Conservation (phyloP, 2,113 vertebrate species). For the Pithys albifrons region DNA sequence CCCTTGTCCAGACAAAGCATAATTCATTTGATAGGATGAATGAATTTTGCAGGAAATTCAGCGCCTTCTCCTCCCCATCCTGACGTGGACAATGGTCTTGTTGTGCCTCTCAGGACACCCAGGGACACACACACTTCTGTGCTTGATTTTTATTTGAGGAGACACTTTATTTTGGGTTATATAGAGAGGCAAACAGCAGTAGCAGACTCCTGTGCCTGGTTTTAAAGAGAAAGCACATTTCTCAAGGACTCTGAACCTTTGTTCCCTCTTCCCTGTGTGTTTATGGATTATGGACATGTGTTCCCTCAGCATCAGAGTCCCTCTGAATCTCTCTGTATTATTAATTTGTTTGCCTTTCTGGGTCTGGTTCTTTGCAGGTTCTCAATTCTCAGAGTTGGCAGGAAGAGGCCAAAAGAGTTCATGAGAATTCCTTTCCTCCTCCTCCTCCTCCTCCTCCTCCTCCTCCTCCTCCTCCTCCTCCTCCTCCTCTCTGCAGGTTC, state of each 20-base stretch:
- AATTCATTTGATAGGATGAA: not conserved
- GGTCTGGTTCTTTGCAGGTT: not conserved
- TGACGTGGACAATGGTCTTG: not conserved
- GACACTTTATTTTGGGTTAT: not conserved
- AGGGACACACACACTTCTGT: not conserved
- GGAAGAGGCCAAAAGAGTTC: not conserved
- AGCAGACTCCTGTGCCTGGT: not conserved
- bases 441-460: not conserved
- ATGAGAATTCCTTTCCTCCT: not conserved
- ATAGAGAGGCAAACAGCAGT: not conserved
- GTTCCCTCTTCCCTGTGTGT: not conserved
- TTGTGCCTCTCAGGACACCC: not conserved
- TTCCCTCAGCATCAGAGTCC: not conserved
- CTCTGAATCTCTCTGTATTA: not conserved
- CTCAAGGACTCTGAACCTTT: not conserved
- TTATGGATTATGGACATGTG: fast-evolving
- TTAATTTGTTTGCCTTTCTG: not conserved
- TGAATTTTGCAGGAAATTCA: not conserved
- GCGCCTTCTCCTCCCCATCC: not conserved
- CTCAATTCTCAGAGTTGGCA: not conserved
- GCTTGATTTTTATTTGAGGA: not conserved
- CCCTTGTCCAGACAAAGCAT: not conserved
- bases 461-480: not conserved
- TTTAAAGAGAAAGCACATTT: not conserved
- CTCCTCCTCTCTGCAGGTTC: not conserved